Evolutionary conservation across 2,797 vertebrate species (phyloP).

Genomic region (Melanotaenia boesemani): DNA sequence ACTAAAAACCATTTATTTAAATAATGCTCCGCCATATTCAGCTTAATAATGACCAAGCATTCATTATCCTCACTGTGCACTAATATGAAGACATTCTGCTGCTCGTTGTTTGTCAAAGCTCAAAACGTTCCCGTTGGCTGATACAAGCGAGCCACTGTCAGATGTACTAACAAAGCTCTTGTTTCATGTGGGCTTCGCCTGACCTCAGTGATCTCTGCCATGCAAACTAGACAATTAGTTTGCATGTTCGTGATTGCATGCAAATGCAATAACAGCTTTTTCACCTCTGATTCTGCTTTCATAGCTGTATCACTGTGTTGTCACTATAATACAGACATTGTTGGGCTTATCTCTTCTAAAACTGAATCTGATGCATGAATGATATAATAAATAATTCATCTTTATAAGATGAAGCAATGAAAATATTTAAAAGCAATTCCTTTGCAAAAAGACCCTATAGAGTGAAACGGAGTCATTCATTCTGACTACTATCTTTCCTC

Average conservation of each 20-base stretch:
- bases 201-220: conserved; percentile 62
- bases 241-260: conserved; percentile 75
- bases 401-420: conserved; percentile 25
- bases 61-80: conserved; percentile 34
- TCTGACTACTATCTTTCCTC: conserved; percentile 67
- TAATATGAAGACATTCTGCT: conserved; percentile 11
- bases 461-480: conserved; percentile 42
- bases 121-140: conserved; percentile 35
- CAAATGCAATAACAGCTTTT: conserved; percentile 79
- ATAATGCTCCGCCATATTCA: conserved; percentile 5
- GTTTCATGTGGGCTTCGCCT: conserved; percentile 47
- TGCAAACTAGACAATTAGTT: conserved; percentile 72
- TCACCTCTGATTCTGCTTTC: conserved; percentile 45
- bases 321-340: conserved; percentile 26
- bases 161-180: conserved; percentile 48
- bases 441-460: conserved; percentile 30
- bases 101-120: conserved; percentile 30
- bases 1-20: conserved; percentile 16
- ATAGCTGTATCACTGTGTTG: conserved; percentile 11
- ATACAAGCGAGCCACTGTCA: conserved; percentile 24
- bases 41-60: conserved; percentile 34
- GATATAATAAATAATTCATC: conserved; percentile 44
- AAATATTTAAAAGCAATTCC: conserved; percentile 54
- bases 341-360: conserved; percentile 41
- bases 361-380: conserved; percentile 19